Percentiles rank a stretch among this genome's conserved stretches.
Evolutionary conservation across 2,797 vertebrate species (phyloP).

Genomic region (Diplodus sargus): DNA sequence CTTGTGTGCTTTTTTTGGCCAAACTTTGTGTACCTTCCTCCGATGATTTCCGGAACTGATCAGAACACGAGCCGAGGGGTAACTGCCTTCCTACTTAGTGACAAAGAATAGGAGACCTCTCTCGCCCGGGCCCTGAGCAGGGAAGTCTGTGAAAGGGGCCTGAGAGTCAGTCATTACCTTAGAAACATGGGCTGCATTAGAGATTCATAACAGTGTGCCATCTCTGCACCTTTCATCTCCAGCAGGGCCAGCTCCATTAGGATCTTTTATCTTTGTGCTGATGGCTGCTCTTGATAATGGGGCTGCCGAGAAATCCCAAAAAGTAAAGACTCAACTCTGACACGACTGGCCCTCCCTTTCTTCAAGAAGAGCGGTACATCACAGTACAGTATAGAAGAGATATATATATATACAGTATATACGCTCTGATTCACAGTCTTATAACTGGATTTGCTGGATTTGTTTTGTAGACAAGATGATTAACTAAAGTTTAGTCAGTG

Average conservation of each 20-base stretch:
- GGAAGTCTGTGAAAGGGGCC: conserved; percentile 72
- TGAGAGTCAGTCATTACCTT: conserved; percentile 81
- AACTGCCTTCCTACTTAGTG: conserved; percentile 70
- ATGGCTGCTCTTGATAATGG: conserved; percentile 85
- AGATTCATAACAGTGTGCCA: conserved; percentile 83
- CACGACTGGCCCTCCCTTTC: conserved; percentile 69
- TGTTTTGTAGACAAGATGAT: conserved; percentile 1
- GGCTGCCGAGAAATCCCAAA: conserved; percentile 85
- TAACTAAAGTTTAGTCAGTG: conserved; percentile 16
- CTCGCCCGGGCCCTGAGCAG: conserved; percentile 67
- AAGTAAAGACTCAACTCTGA: conserved; percentile 83
- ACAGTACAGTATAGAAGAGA: conserved; percentile 51
- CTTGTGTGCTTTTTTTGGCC: conserved; percentile 44
- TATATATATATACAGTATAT: conserved; percentile 8
- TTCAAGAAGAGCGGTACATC: conserved; percentile 63
- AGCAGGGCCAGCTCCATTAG: conserved; percentile 84
- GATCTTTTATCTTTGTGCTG: conserved; percentile 86
- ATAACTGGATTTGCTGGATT: conserved; percentile 34
- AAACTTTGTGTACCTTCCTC: conserved; percentile 44
- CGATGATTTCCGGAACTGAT: conserved; percentile 58
- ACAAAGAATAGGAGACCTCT: conserved; percentile 78
- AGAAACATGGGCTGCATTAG: conserved; percentile 83
- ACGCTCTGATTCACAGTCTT: conserved; percentile 31
- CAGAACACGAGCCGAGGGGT: conserved; percentile 59
- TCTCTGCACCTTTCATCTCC: conserved; percentile 85